Evolutionary conservation across 2,888 invertebrate species (phyloP).

Genomic region (Acanthacorydalis orientalis): DNA sequence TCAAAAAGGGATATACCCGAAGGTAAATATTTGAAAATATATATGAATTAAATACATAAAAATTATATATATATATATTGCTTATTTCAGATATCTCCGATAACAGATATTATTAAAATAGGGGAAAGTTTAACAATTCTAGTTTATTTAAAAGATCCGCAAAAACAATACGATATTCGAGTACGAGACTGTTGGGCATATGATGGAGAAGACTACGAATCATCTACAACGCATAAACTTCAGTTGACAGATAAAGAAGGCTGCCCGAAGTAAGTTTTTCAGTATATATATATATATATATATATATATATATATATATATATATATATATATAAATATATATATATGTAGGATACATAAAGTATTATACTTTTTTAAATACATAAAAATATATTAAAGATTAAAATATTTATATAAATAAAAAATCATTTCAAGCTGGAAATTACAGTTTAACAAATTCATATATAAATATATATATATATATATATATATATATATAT

Average conservation of each 20-base stretch:
- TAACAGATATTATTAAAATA: constrained; percentile 44
- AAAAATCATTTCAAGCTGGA: too few relatives aligned
- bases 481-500: too few relatives aligned
- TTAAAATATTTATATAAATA: too few relatives aligned
- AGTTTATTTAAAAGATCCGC: constrained; percentile 47
- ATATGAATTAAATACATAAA: not conserved
- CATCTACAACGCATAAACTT: constrained; percentile 36
- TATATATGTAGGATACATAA: not conserved
- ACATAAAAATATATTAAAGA: too few relatives aligned
- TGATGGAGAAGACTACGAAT: constrained; percentile 42
- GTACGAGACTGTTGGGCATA: constrained; percentile 61
- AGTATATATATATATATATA: not conserved
- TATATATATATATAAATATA: too few relatives aligned
- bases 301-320: too few relatives aligned
- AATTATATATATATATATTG: not conserved
- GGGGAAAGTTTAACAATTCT: constrained; percentile 53
- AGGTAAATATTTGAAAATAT: constrained; percentile 26
- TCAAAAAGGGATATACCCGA: constrained; percentile 50
- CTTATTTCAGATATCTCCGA: constrained; percentile 35
- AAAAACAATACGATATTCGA: constrained; percentile 44
- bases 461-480: too few relatives aligned
- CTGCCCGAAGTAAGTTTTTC: constrained; percentile 39
- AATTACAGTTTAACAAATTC: too few relatives aligned
- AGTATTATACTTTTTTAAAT: too few relatives aligned
- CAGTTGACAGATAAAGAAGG: constrained; percentile 49